Base-by-base conservation (phyloP, 2,888 invertebrate species). In the Boloria euphrosyne region DNA sequence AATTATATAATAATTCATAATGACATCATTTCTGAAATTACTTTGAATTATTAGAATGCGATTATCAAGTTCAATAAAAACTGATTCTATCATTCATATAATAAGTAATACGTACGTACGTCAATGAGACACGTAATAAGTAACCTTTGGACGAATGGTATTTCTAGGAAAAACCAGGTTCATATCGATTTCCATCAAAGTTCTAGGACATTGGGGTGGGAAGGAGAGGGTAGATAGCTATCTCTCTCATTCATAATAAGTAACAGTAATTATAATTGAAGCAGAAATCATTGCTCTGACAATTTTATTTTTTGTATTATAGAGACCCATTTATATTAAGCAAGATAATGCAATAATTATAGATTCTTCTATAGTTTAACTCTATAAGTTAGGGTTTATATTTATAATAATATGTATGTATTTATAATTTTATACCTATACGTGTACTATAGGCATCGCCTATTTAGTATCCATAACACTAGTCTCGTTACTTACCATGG, bases 121-220 rank as follows among this genome's bases (percentile, higher is more conserved):
- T 57, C 57, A 57, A 46, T 46, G 6, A 5, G 13, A 46, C 55
- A 55, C 44, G 46, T 22, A n/a, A 57, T 14, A 5, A 46, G 16
- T 22, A 57, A 57, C 46, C 57, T 57, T 57, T 57, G 57, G 22
- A 46, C 57, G 27, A 27, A 46, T 46, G 55, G 55, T 27, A 27
- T 46, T 58, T 51, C 52, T 59, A 65, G 64, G 58, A 65, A 65
- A 65, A 59, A 51, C 64, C 64, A 51, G 64, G 46, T 22, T 38
- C n/a, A 38, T 59, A 65, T 65, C 38, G 64, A 65, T 65, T 59
- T 22, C 50, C 43, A 18, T 17, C 50, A 52, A 38, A 64, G 58
- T 52, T 64, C 58, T 53, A 59, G 58, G 59, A 6, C 52, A 46
- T 46, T 22, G 17, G 51, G 52, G 52, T 38, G 47, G 14, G n/a